These are phyloP conservation scores for Amphiprion percula DNA, from an alignment of 2,113 vertebrate genomes.

Conservation along the genomic window DNA sequence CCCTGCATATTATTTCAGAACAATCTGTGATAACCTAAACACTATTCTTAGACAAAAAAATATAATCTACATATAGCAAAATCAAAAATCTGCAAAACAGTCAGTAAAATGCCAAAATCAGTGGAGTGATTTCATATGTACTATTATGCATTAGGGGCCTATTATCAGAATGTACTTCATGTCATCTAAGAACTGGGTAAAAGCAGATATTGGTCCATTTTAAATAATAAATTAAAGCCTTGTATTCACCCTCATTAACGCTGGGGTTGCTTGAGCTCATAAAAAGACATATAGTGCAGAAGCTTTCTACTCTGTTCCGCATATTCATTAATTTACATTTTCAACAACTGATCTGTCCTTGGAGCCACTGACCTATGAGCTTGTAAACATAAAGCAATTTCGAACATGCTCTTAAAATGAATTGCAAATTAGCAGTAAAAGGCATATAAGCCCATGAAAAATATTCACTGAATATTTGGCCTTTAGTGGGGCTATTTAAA, in stretches of 20 bases:
- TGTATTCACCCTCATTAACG: conserved; percentile 77
- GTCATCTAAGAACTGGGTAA: neutral
- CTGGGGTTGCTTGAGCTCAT: conserved; percentile 60
- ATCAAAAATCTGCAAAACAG: neutral
- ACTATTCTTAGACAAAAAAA: neutral
- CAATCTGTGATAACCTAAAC: no score
- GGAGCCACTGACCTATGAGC: conserved; percentile 74
- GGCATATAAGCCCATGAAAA: conserved; percentile 67
- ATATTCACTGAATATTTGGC: conserved; percentile 67
- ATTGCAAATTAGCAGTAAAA: conserved; percentile 83
- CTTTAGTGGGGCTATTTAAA: conserved; percentile 52
- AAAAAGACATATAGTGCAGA: conserved; percentile 68
- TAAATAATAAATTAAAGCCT: conserved; percentile 67
- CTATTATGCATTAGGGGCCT: neutral
- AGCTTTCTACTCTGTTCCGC: conserved; percentile 65
- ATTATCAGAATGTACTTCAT: conserved; percentile 20
- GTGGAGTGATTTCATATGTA: neutral
- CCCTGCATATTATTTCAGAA: neutral
- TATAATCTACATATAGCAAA: neutral
- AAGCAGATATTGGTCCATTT: conserved; percentile 38
- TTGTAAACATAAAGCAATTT: conserved; percentile 83
- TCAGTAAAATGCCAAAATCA: conserved; percentile 21
- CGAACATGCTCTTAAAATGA: conserved; percentile 71
- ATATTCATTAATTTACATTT: conserved; percentile 78
- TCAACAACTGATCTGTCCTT: conserved; percentile 70